Evolutionary conservation across 2,113 vertebrate species (phyloP).

Genomic region (Pteropus alecto): DNA sequence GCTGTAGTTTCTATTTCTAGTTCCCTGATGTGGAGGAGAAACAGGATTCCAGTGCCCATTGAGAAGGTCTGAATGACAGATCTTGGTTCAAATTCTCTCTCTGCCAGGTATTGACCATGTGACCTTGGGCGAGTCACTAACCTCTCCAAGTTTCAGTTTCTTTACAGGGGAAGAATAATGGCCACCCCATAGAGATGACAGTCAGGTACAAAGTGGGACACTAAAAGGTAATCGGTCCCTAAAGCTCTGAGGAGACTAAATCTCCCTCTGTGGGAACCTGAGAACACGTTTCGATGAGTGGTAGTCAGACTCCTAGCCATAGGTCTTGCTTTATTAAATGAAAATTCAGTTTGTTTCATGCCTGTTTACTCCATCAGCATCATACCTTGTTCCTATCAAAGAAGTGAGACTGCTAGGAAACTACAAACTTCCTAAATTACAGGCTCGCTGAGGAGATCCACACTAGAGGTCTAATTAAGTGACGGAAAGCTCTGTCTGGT

Average conservation of each 20-base stretch:
- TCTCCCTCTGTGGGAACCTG: not conserved
- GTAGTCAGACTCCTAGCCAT: not conserved
- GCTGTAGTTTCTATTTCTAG: not conserved
- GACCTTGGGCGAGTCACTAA: not conserved
- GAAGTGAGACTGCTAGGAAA: not conserved
- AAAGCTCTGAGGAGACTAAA: not conserved
- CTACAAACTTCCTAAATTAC: conserved; percentile 1
- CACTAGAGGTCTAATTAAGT: conserved; percentile 10
- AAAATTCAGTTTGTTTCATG: not conserved
- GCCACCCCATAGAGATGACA: not conserved
- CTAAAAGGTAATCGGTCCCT: too few species aligned
- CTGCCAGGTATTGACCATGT: not conserved
- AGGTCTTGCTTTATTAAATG: conserved; percentile 17
- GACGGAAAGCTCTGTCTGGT: not conserved
- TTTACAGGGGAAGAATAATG: not conserved
- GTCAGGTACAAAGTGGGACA: not conserved
- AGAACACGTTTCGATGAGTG: not conserved
- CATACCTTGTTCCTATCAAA: not conserved
- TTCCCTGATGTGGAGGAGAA: not conserved
- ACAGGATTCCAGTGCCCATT: not conserved
- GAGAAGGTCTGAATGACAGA: not conserved
- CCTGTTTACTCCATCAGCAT: not conserved
- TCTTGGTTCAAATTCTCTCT: not conserved
- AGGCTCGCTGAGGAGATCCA: not conserved
- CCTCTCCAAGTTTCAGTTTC: not conserved